Percentiles rank a stretch among this genome's conserved stretches.
phyloP scores from a whole-genome alignment of 2,113 vertebrate species.

The Protobothrops flavoviridis region DNA sequence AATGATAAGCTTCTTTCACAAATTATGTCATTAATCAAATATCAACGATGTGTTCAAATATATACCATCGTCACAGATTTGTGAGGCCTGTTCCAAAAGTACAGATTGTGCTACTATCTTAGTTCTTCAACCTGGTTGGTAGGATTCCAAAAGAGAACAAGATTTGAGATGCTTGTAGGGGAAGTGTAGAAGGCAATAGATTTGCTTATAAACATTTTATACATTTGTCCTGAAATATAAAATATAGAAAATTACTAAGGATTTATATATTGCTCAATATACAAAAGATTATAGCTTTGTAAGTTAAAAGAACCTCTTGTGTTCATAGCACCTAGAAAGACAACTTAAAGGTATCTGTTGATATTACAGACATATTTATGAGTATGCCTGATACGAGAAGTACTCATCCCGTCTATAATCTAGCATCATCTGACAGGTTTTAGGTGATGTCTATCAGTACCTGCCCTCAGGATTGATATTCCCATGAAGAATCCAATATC shows the following conservation, averaged over 20 bases:
- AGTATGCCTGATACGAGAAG: too few species aligned
- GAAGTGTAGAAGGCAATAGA: neutral
- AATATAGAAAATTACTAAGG: neutral
- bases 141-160: neutral
- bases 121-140: neutral
- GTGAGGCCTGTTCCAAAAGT: neutral
- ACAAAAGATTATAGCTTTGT: neutral
- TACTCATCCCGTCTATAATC: neutral
- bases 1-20: neutral
- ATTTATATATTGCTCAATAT: neutral
- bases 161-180: neutral
- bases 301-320: neutral
- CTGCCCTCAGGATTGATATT: neutral
- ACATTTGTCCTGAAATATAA: neutral
- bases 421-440: neutral
- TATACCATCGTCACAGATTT: neutral
- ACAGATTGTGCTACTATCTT: neutral
- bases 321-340: neutral
- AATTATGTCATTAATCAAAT: neutral
- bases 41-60: neutral
- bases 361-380: neutral
- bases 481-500: neutral
- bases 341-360: neutral
- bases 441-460: neutral
- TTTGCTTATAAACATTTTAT: neutral